Conservation (phyloP, 2,888 invertebrate species). For the Palloptera scutellata region DNA sequence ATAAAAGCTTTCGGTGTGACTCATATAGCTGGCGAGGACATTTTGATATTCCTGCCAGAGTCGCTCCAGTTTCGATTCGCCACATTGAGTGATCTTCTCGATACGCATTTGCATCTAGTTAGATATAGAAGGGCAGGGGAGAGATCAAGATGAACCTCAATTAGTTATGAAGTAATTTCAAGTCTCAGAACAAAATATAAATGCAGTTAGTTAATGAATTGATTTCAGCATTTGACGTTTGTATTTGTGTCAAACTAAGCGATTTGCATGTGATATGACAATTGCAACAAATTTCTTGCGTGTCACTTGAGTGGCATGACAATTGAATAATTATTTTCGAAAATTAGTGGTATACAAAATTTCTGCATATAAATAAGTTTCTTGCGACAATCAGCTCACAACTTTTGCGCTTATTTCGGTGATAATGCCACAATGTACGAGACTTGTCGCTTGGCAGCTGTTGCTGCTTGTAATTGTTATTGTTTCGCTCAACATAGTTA, state of each 20-base stretch:
- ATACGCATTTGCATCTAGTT: constrained; percentile 60
- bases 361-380: too few species aligned
- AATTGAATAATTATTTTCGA: too few species aligned
- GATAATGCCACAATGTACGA: neutral
- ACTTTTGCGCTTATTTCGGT: constrained; percentile 8
- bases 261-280: neutral
- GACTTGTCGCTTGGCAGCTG: neutral
- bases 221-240: neutral
- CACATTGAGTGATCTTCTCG: constrained; percentile 63
- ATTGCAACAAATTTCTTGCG: constrained; percentile 5
- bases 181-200: constrained; percentile 1
- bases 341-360: too few species aligned
- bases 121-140: neutral
- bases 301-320: constrained; percentile 20
- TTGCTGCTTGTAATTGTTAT: constrained; percentile 11
- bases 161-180: too few species aligned
- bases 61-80: constrained; percentile 66
- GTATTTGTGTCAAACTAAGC: too few species aligned
- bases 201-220: neutral
- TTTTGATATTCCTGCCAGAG: constrained; percentile 64
- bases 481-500: neutral
- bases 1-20: constrained; percentile 63
- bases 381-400: neutral
- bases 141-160: constrained; percentile 47
- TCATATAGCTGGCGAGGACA: constrained; percentile 61